Conservation (phyloP, 2,888 invertebrate genomes). For the Pseudococcus viburni region DNA sequence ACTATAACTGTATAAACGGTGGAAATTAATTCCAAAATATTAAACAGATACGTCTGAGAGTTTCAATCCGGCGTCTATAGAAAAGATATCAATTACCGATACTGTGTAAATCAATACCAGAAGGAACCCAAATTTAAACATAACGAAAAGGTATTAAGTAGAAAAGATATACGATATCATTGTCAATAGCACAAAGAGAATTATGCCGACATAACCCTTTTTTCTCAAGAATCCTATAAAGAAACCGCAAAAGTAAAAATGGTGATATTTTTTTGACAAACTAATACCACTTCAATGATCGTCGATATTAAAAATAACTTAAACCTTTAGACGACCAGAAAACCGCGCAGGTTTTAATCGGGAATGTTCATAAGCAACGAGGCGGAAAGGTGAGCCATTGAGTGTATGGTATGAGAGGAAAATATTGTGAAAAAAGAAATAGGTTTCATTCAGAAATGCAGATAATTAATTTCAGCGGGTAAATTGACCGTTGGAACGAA, state of each 20-base stretch:
- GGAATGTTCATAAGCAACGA: neutral
- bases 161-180: conserved; percentile 48
- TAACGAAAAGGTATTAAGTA: conserved; percentile 32
- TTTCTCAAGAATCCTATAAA: conserved; percentile 24
- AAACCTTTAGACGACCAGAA: neutral
- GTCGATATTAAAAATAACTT: neutral
- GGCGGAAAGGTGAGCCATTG: neutral
- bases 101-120: conserved; percentile 41
- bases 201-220: conserved; percentile 32
- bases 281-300: neutral
- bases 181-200: conserved; percentile 29
- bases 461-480: too few relatives aligned
- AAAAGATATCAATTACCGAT: conserved; percentile 48
- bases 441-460: too few relatives aligned
- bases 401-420: neutral
- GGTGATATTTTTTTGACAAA: neutral
- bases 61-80: neutral
- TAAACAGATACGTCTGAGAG: conserved; percentile 45
- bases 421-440: too few relatives aligned
- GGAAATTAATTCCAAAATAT: conserved; percentile 25
- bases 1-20: neutral
- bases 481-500: too few relatives aligned
- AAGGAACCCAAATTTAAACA: conserved; percentile 52
- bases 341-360: neutral
- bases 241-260: conserved; percentile 49